Conservation (phyloP, 2,797 vertebrate genomes). For the Synanceia verrucosa region DNA sequence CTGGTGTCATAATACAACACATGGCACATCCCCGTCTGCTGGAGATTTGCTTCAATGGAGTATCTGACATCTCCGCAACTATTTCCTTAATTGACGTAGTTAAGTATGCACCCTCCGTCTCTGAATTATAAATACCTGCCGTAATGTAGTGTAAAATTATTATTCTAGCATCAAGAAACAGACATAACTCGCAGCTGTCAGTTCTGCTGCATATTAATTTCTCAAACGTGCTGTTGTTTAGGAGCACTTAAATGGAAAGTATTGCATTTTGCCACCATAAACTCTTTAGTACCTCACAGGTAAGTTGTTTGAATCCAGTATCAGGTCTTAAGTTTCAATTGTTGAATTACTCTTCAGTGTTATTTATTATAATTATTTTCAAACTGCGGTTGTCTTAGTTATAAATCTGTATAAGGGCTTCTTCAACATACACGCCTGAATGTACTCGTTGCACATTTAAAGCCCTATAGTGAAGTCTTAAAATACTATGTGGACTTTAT, state of each 20-base stretch:
- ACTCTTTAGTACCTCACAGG: conserved; percentile 33
- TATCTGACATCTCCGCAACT: conserved; percentile 78
- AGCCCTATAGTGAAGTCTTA: conserved; percentile 37
- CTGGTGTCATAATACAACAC: conserved; percentile 77
- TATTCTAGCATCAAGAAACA: conserved; percentile 67
- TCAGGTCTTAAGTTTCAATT: conserved; percentile 36
- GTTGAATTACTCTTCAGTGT: conserved; percentile 11
- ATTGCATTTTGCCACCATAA: conserved; percentile 39
- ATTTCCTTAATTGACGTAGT: conserved; percentile 81
- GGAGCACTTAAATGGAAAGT: conserved; percentile 54
- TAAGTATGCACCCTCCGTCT: conserved; percentile 72
- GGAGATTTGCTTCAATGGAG: conserved; percentile 79
- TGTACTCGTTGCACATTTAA: conserved; percentile 20
- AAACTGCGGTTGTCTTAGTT: conserved; percentile 4
- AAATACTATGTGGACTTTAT: conserved; percentile 57
- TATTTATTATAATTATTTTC: conserved; percentile 23
- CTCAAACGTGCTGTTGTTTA: conserved; percentile 54
- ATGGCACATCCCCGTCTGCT: conserved; percentile 70
- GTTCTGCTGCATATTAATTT: conserved; percentile 65
- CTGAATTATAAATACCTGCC: conserved; percentile 73
- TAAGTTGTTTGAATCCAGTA: conserved; percentile 28
- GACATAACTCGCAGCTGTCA: conserved; percentile 73
- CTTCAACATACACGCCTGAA: neutral
- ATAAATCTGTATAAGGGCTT: conserved; percentile 15
- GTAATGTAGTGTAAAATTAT: conserved; percentile 82